A percentile compares a stretch with the other conserved stretches of the same genome.
Conservation (phyloP, 1,140 invertebrate genomes). For the Apis florea region DNA sequence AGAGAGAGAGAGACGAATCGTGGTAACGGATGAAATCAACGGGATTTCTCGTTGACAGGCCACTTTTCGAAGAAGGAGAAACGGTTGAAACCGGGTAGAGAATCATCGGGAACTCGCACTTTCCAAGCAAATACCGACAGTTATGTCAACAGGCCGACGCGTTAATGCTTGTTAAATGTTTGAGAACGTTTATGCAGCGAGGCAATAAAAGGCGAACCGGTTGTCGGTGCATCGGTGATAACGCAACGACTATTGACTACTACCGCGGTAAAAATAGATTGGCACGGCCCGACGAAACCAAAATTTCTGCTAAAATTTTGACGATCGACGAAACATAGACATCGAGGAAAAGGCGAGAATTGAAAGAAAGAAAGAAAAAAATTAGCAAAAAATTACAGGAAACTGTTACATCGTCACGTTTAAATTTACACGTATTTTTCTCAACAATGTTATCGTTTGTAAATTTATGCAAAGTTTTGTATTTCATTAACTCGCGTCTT, state of each 20-base stretch:
- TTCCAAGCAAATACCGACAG: conserved; percentile 34
- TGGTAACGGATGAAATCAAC: conserved; percentile 34
- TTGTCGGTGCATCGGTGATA: not conserved
- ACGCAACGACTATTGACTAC: not conserved
- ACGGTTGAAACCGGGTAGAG: not conserved
- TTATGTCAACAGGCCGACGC: conserved; percentile 31
- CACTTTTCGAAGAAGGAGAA: not conserved
- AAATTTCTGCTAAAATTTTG: not conserved
- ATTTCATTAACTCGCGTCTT: too few relatives aligned
- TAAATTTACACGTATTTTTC: too few relatives aligned
- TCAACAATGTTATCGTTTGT: too few relatives aligned
- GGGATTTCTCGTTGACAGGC: not conserved
- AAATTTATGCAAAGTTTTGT: too few relatives aligned
- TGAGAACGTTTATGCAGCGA: conserved; percentile 15
- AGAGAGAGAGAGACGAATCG: not conserved
- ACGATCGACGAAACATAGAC: too few relatives aligned
- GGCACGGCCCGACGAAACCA: not conserved
- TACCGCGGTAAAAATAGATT: not conserved
- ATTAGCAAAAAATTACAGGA: too few relatives aligned
- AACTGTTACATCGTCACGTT: too few relatives aligned
- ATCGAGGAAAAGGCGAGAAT: not conserved
- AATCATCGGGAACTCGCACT: conserved; percentile 8
- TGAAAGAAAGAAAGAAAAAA: too few relatives aligned
- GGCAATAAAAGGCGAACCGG: conserved; percentile 29
- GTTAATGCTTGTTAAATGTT: conserved; percentile 25